These are phyloP conservation scores for Clarias magur DNA, from an alignment of 2,113 vertebrate genomes.

Conservation along the genomic window DNA sequence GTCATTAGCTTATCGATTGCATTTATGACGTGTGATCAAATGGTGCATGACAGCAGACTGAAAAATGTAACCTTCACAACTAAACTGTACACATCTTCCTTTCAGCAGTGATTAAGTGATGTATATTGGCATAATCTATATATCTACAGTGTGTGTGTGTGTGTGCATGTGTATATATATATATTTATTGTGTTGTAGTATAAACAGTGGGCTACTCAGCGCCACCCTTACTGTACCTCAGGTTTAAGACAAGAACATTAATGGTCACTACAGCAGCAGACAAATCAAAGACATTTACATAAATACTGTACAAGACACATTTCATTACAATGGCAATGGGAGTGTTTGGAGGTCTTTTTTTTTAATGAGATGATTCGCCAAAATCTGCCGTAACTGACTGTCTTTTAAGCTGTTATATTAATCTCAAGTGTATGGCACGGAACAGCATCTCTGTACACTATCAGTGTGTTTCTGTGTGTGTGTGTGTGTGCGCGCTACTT, in stretches of 20 bases:
- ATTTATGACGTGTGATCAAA: constrained; percentile 28
- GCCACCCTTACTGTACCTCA: constrained; percentile 23
- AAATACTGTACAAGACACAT: constrained; percentile 43
- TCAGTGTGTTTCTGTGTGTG: constrained; percentile 2
- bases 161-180: neutral
- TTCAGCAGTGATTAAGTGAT: neutral
- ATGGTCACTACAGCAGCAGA: constrained; percentile 36
- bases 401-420: constrained; percentile 76
- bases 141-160: too few species aligned
- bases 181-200: neutral
- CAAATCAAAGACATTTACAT: constrained; percentile 39
- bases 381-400: constrained; percentile 71
- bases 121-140: too few species aligned
- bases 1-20: constrained; percentile 36
- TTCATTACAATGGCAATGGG: constrained; percentile 35
- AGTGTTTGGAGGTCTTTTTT: constrained; percentile 9
- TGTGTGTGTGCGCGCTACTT: neutral
- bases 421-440: constrained; percentile 51
- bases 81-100: neutral
- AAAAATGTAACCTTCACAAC: constrained; percentile 5
- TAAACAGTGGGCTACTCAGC: constrained; percentile 4
- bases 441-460: neutral
- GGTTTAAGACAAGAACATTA: constrained; percentile 20
- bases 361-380: constrained; percentile 36
- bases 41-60: constrained; percentile 23